These are phyloP conservation scores for Argyrosomus regius DNA, from an alignment of 2,797 vertebrate genomes.

Conservation along the genomic window DNA sequence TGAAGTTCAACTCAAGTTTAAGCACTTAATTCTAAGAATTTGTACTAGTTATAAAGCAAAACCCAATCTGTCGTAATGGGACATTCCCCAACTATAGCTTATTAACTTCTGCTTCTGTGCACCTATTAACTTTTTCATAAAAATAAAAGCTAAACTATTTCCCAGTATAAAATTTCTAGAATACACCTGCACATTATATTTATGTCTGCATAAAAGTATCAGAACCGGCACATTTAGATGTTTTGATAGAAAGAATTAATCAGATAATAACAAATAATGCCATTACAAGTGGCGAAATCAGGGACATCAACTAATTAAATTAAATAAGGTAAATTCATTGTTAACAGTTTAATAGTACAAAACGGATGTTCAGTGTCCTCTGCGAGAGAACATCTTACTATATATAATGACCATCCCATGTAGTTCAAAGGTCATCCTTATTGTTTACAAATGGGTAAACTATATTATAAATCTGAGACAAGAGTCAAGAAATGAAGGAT, in stretches of 20 bases:
- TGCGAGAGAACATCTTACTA: neutral
- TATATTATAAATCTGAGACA: neutral
- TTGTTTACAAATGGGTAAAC: neutral
- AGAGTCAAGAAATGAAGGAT: neutral
- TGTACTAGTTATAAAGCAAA: neutral
- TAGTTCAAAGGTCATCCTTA: neutral
- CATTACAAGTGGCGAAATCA: neutral
- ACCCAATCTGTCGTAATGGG: neutral
- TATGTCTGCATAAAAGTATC: neutral
- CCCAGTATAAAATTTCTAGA: neutral
- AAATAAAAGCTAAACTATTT: neutral
- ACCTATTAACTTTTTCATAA: neutral
- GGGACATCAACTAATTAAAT: neutral
- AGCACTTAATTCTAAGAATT: conserved; percentile 5
- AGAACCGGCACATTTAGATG: neutral
- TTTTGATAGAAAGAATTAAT: neutral
- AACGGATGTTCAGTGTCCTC: neutral
- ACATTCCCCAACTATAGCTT: neutral
- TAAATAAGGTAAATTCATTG: neutral
- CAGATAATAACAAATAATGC: neutral
- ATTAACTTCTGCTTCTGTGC: neutral
- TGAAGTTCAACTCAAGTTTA: conserved; percentile 23
- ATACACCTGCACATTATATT: neutral
- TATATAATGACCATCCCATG: neutral
- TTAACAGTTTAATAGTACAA: neutral